Evolutionary conservation across 2,797 vertebrate genomes (phyloP), one percentile per base, ranked within the genome.

Genomic region (Anisognathus igniventris): DNA sequence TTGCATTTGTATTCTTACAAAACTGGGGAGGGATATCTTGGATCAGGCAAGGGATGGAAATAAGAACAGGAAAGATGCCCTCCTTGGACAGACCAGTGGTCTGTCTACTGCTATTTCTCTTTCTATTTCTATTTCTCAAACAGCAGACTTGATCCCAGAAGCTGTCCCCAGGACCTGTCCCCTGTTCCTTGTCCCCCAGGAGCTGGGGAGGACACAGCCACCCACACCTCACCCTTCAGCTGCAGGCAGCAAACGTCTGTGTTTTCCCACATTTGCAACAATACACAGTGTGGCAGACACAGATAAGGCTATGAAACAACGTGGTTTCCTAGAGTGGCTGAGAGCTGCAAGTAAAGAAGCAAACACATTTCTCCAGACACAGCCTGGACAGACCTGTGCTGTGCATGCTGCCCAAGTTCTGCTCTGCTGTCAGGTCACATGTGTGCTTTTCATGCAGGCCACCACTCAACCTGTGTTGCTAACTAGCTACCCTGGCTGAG

Each of bases 401-500:
- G 1, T 10, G 35, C 19, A 6, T 1, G 5, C 39, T 64, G 30
- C 28, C 35, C 42, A 11, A 62, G 28, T n/a, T 80, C n/a, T 3
- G 3, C 50, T 81, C 50, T 16, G 47, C 50, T 50, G 2, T 18
- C 23, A 14, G 28, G 21, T 24, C 85, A 33, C 1, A 0, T 40
- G 33, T 0, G 0, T 7, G 20, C 53, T 66, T 71, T 31, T 35
- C 42, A 24, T 2, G 0, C 7, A 81, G 54, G 28, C 44, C 24
- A 45, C 17, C 10, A 10, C 50, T 53, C 42, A 12, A 7, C 0
- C 0, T 25, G 20, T 28, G 30, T 3, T 60, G 47, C 20, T 60
- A 42, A 42, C n/a, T 5, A 21, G 10, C 42, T 48, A 15, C 30
- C 31, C 40, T 57, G 57, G 20, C 48, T 44, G 61, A 74, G 65